Base-by-base conservation (phyloP, 1,140 invertebrate species). In the Formica selysi region DNA sequence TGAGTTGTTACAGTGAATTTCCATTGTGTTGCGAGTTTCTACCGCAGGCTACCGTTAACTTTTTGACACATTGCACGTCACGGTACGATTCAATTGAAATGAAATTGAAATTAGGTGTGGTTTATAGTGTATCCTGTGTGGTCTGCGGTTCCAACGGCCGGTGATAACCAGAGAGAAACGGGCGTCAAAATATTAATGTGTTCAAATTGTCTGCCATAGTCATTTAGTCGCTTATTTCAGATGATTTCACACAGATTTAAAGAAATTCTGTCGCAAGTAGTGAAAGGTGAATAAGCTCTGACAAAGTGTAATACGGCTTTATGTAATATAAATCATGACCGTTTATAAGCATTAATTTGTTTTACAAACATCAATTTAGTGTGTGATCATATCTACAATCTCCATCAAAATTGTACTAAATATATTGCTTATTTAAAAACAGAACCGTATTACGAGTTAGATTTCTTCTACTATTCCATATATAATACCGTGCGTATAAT, bases 1-100 rank as follows among this genome's bases (percentile, higher is more conserved):
- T 88, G 89, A 91, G 87, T 86, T 90, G 90, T 90, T 91, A 90
- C 54, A 26, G 62, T 54, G 36, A 90, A 90, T 90, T 88, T 84
- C 90, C 86, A 91, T 91, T 90, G 89, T 90, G 89, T 90, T 84
- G 86, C 74, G 84, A 80, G 64, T 80, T 90, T 79, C 79, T 51
- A 79, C 48, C 67, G 73, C 76, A 67, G 44, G 48, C 83, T 76
- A 71, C 86, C 79, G 87, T 90, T 86, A 90, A 85, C 87, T 91
- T 91, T 91, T 91, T 91, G 87, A 88, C 89, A 71, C 89, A 61
- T 79, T 64, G 29, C 62, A 76, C 73, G 89, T 74, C 70, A 62
- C 38, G 54, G 76, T 87, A 84, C 74, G 59, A 88, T 88, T 90
- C 89, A 88, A 90, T 90, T 79, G 71, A 73, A 76, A 76, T 83